A percentile compares a stretch with the other conserved stretches of the same genome.
phyloP scores from a whole-genome alignment of 2,797 vertebrate genomes.

The Gambusia yucatana region DNA sequence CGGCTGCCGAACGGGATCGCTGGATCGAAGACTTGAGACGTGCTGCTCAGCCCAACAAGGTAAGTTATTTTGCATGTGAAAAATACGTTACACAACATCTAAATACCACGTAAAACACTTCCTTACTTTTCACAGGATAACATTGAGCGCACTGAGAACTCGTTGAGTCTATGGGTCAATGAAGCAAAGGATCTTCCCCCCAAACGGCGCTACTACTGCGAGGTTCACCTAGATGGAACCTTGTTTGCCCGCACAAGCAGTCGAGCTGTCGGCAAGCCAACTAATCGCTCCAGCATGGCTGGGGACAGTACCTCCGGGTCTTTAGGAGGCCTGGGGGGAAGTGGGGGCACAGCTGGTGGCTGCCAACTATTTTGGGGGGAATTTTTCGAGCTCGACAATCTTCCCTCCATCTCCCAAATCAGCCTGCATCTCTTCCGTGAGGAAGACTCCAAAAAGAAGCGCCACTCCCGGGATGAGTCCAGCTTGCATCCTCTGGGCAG shows the following conservation, averaged over 20 bases:
- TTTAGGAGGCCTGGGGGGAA: slow-evolving; percentile 50
- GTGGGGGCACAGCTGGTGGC: slow-evolving; percentile 62
- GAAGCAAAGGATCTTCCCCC: slow-evolving; percentile 89
- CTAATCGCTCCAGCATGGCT: slow-evolving; percentile 60
- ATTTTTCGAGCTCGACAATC: slow-evolving; percentile 89
- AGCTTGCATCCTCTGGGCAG: slow-evolving; percentile 80
- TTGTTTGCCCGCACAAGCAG: slow-evolving; percentile 88
- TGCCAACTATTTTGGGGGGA: slow-evolving; percentile 92
- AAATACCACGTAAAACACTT: background rate
- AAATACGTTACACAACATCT: background rate
- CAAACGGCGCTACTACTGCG: slow-evolving; percentile 83
- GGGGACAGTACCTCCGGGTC: slow-evolving; percentile 60
- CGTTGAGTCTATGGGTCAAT: slow-evolving; percentile 90
- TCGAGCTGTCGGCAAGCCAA: slow-evolving; percentile 73
- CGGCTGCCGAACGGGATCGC: slow-evolving; percentile 88
- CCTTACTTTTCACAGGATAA: slow-evolving; percentile 84
- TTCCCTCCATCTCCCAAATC: slow-evolving; percentile 85
- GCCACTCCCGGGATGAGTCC: slow-evolving; percentile 75
- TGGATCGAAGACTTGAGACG: slow-evolving; percentile 93
- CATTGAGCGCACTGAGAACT: slow-evolving; percentile 88
- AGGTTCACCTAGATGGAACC: slow-evolving; percentile 88
- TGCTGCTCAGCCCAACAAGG: slow-evolving; percentile 89
- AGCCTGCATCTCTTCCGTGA: slow-evolving; percentile 85
- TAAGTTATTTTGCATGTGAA: slow-evolving; percentile 38
- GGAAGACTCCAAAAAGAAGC: slow-evolving; percentile 84